These are phyloP conservation scores for Helleia helle DNA, from an alignment of 2,888 invertebrate species.

Conservation along the genomic window DNA sequence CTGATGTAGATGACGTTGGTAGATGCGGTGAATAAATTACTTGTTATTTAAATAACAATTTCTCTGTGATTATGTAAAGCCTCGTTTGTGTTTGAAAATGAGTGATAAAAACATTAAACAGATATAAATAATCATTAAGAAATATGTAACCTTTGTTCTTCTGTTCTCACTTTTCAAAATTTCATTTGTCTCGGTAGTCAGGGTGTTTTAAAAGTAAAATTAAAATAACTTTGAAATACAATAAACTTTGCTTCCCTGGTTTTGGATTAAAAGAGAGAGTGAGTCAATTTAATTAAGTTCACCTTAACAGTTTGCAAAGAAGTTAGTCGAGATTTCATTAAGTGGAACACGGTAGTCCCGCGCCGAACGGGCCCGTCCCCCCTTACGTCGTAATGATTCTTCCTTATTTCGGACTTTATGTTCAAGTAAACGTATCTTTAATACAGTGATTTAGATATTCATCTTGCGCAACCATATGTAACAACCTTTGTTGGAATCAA, in stretches of 20 bases:
- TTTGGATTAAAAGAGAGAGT: constrained; percentile 5
- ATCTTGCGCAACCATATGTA: too few species aligned
- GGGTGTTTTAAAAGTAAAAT: background rate
- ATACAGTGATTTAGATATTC: too few species aligned
- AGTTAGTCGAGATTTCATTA: constrained; percentile 10
- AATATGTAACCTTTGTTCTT: too few species aligned
- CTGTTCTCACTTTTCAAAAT: background rate
- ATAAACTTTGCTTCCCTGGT: background rate
- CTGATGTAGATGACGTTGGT: too few species aligned
- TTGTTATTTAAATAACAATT: too few species aligned
- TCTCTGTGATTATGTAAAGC: too few species aligned
- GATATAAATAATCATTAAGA: too few species aligned
- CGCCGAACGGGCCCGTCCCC: background rate
- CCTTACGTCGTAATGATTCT: background rate
- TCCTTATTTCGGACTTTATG: background rate
- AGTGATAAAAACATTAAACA: too few species aligned
- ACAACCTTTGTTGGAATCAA: too few species aligned
- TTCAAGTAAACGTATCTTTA: too few species aligned
- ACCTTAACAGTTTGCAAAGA: constrained; percentile 6
- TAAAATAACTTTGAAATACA: background rate
- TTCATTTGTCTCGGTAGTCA: background rate
- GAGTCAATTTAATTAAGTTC: constrained; percentile 9
- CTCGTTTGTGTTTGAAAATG: too few species aligned
- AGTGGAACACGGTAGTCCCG: background rate
- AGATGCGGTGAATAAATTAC: too few species aligned